These are phyloP conservation scores for Zosterops pallidus DNA, from an alignment of 2,113 vertebrate genomes.

Conservation along the genomic window DNA sequence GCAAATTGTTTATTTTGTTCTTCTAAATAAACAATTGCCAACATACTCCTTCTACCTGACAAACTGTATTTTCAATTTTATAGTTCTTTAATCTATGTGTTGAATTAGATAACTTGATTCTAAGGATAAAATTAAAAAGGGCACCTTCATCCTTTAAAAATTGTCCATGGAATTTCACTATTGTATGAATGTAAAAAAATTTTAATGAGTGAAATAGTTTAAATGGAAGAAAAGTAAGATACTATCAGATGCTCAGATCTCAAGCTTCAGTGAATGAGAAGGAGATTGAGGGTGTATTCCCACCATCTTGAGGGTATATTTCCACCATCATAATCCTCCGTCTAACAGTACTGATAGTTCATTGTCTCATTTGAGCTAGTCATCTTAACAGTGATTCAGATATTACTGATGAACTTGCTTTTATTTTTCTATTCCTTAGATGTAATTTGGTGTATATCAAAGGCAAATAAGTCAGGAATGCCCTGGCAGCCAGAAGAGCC, in stretches of 20 bases:
- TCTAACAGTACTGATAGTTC: not conserved
- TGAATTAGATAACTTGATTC: not conserved
- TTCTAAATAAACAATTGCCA: not conserved
- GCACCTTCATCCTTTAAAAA: not conserved
- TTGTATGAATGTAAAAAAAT: not conserved
- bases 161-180: not conserved
- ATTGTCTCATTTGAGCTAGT: not conserved
- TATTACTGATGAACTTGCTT: not conserved
- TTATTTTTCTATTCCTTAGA: not conserved
- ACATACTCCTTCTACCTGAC: not conserved
- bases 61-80: not conserved
- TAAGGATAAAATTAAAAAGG: not conserved
- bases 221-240: not conserved
- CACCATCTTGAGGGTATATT: not conserved
- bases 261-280: not conserved
- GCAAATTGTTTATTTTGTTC: not conserved
- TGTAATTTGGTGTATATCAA: not conserved
- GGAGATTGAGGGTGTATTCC: not conserved
- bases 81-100: not conserved
- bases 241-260: not conserved
- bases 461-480: rapidly evolving
- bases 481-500: not conserved
- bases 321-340: not conserved
- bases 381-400: not conserved
- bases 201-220: not conserved